phyloP scores from a whole-genome alignment of 2,888 invertebrate species.

The Trissoscelio sp. region DNA sequence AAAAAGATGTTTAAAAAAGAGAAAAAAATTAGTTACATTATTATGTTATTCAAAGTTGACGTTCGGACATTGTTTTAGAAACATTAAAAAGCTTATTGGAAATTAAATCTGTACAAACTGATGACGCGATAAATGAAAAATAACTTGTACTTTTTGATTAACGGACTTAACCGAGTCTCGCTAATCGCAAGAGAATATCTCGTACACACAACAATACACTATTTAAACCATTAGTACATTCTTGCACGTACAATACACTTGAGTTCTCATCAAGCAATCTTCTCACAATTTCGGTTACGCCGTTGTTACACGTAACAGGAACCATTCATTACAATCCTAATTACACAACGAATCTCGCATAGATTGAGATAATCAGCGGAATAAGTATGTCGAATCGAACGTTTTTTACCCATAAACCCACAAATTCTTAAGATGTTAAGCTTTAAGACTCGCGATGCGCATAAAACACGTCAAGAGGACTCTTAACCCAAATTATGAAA shows the following conservation, averaged over 20 bases:
- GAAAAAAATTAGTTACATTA: too few relatives aligned
- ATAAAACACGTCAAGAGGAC: slow-evolving; percentile 22
- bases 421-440: slow-evolving; percentile 22
- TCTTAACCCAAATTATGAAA: slow-evolving; percentile 57
- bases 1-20: too few relatives aligned
- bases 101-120: slow-evolving; percentile 15
- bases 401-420: slow-evolving; percentile 34
- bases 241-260: slow-evolving; percentile 42
- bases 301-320: slow-evolving; percentile 53
- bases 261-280: slow-evolving; percentile 50
- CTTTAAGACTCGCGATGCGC: slow-evolving; percentile 26
- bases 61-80: too few relatives aligned
- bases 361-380: slow-evolving; percentile 17
- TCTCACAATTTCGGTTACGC: slow-evolving; percentile 53
- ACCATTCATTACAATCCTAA: slow-evolving; percentile 50
- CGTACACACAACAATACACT: slow-evolving; percentile 35
- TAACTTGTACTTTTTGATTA: slow-evolving; percentile 39
- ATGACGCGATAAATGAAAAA: slow-evolving; percentile 21
- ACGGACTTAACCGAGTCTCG: slow-evolving; percentile 19
- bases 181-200: slow-evolving; percentile 51
- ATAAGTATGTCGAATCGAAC: slow-evolving; percentile 52
- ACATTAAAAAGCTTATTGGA: neutral
- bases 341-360: slow-evolving; percentile 37
- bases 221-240: slow-evolving; percentile 52
- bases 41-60: too few relatives aligned